Evolutionary conservation across 2,888 invertebrate species (phyloP), one percentile per base, ranked within the genome.

Genomic region (Apodemia hepburni): DNA sequence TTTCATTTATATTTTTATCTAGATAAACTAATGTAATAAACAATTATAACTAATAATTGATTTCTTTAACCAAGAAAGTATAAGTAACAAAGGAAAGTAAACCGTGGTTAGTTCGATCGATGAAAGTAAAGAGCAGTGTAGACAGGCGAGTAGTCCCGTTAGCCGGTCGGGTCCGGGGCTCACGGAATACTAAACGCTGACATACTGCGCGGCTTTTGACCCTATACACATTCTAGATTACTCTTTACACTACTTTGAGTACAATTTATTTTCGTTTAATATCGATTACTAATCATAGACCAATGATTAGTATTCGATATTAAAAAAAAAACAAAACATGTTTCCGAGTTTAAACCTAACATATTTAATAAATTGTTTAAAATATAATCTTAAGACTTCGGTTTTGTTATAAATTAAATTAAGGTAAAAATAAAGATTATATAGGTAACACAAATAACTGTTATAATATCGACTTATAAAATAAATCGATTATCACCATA

Each of bases 201-300:
- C 90, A 91, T 81, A 91, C 90, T 87, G 81, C 86, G 87, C 88
- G 91, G 90, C 85, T 89, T 90, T 90, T 91, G 91, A 90, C 91
- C 90, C 89, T 89, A 86, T 76, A 77, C 76, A 89, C 89, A 88
- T 90, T 90, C 88, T 90, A 88, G 86, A 81, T 84, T 87, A 81
- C 78, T 84, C 84, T 86, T 85, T 78, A 79, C 86, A 85, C 84
- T 80, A 47, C 45, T 47, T 47, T 47, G 45, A 47, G 45, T 47
- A 47, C 45, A 47, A 47, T 17, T 47, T 17, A 2, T 47, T n/a
- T 47, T 17, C 7, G 15, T 47, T 0, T 47, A 47, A 45, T 45
- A n/a, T 45, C 42, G n/a, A 45, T 45, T 45, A 45, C n/a, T n/a
- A 0, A n/a, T n/a, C 15, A n/a, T 42, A 5, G 15, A n/a, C n/a